Base-by-base conservation (phyloP, 1,140 invertebrate species). In the Araneus ventricosus region DNA sequence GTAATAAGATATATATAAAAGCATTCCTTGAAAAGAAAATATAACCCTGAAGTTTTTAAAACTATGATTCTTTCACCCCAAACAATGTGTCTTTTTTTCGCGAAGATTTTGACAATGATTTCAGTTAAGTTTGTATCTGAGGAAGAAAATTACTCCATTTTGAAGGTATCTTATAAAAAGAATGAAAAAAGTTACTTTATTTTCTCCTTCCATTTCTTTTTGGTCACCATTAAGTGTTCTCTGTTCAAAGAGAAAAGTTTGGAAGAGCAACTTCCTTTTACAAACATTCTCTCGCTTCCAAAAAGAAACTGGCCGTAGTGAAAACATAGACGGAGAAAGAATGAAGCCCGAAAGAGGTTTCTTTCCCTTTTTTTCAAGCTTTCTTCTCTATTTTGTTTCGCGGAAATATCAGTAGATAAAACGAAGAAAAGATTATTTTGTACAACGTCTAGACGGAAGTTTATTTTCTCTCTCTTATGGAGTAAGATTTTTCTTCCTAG, bases 261-360 rank as follows among this genome's bases (percentile, higher is more conserved):
- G 17, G 75, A 34, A 39, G 75, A 80, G n/a, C n/a, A 80, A 80
- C 75, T 80, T 80, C 75, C 75, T 80, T 80, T 80, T 41, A 37
- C 75, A 80, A 80, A 80, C 75, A 80, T 80, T 80, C 75, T 10
- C 24, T 24, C 75, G 39, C 75, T 80, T 80, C 75, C 75, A 80
- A 39, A 30, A 80, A 80, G n/a, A 80, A 80, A 80, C 34, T 80
- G 39, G 34, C 75, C 75, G 75, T 39, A 80, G 39, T 80, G 39
- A 80, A 80, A 80, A 80, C 75, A 80, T 80, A 80, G 75, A 80
- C 39, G 39, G 75, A 80, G 75, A 80, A 80, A 80, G 75, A 80
- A 80, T 80, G 34, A 80, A 80, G 75, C 30, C 30, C 39, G 30
- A 80, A 80, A 41, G 34, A 41, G 75, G 20, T 80, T 39, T n/a